Percentiles rank a stretch among this genome's conserved stretches.
Conservation (phyloP, 2,113 vertebrate genomes). For the Meleagris gallopavo region DNA sequence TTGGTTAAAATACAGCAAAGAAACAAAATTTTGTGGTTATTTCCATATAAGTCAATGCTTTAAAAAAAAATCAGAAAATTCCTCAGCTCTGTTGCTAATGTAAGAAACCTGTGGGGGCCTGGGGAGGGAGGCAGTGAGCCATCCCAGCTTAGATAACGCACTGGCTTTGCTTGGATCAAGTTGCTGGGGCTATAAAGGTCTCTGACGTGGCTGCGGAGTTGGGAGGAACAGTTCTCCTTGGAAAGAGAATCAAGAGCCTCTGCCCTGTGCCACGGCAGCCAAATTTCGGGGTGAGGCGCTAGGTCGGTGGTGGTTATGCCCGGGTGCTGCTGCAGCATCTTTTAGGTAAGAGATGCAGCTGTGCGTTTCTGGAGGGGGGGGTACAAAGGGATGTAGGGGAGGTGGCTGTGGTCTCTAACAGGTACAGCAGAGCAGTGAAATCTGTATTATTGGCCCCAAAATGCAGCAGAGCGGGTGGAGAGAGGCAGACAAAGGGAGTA, state of each 20-base stretch:
- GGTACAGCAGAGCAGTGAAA: background rate
- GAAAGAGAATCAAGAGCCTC: background rate
- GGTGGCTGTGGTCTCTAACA: background rate
- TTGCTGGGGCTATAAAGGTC: background rate
- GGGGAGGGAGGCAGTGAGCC: background rate
- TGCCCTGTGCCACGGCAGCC: accelerated
- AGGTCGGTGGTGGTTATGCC: accelerated
- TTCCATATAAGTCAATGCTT: accelerated
- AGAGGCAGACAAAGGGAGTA: background rate
- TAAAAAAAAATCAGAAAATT: accelerated
- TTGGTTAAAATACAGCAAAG: background rate
- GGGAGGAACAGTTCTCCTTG: background rate
- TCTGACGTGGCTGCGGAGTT: accelerated
- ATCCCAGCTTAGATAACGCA: background rate
- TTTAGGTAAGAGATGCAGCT: accelerated
- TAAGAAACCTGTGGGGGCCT: background rate
- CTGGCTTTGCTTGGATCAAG: background rate
- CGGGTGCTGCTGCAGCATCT: background rate
- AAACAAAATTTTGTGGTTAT: background rate
- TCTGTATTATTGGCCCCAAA: background rate
- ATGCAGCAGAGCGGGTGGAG: background rate
- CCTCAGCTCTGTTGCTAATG: background rate
- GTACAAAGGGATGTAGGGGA: accelerated
- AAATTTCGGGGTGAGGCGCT: accelerated
- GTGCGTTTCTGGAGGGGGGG: accelerated